Evolutionary conservation across 2,888 invertebrate genomes (phyloP).

Genomic region (Eurois occulta): DNA sequence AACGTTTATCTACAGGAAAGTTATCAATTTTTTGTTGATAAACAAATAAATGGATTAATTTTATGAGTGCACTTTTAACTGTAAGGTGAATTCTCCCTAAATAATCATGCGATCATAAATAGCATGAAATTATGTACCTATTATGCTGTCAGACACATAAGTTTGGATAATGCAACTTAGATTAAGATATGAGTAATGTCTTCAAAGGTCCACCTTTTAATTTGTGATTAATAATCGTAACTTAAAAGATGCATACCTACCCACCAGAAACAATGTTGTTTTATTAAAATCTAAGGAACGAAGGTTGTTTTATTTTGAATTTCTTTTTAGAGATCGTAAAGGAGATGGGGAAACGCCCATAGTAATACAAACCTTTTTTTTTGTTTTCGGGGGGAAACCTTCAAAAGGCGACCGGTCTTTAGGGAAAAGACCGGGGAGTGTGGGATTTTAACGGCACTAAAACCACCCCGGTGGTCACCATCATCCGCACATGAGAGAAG

Average conservation of each 20-base stretch:
- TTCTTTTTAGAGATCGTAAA: not conserved
- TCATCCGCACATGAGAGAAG: too few relatives aligned
- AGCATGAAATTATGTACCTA: slow-evolving; percentile 27
- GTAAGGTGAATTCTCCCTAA: slow-evolving; percentile 17
- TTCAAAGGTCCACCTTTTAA: not conserved
- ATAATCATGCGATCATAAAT: slow-evolving; percentile 49
- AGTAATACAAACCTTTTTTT: too few relatives aligned
- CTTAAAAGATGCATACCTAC: not conserved
- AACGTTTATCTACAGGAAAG: slow-evolving; percentile 22
- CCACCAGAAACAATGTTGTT: not conserved
- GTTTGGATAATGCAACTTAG: slow-evolving; percentile 34
- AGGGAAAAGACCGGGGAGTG: too few relatives aligned
- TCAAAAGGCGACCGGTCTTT: too few relatives aligned
- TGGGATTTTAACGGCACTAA: too few relatives aligned
- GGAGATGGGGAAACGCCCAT: not conserved
- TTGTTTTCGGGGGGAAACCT: too few relatives aligned
- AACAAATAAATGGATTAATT: slow-evolving; percentile 49
- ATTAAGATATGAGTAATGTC: slow-evolving; percentile 18
- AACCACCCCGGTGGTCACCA: too few relatives aligned
- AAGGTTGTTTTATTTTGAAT: not conserved
- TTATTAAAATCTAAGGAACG: not conserved
- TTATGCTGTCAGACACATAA: slow-evolving; percentile 7
- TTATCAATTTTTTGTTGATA: slow-evolving; percentile 34
- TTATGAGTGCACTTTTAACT: slow-evolving; percentile 41
- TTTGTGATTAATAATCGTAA: not conserved